Evolutionary conservation across 2,113 vertebrate species (phyloP).

Genomic region (Tachysurus fulvidraco): DNA sequence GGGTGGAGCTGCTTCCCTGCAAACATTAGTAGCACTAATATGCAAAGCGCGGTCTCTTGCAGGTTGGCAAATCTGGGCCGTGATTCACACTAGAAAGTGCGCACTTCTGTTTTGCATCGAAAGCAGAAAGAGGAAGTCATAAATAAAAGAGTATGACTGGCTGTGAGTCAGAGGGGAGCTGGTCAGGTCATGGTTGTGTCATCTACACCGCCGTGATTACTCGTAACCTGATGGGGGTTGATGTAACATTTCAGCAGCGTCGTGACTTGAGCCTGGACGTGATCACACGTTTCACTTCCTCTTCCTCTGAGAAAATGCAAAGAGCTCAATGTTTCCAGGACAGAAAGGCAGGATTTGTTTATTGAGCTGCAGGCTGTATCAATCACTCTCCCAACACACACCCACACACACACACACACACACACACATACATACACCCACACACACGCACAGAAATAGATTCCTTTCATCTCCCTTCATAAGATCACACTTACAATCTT

Average conservation of each 20-base stretch:
- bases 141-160: conserved; percentile 6
- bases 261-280: background rate
- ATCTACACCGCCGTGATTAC: background rate
- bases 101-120: background rate
- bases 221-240: conserved; percentile 17
- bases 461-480: conserved; percentile 10
- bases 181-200: background rate
- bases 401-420: background rate
- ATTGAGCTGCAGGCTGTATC: conserved; percentile 35
- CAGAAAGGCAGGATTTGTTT: conserved; percentile 48
- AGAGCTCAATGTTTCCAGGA: conserved; percentile 39
- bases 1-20: conserved; percentile 14
- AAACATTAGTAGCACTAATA: background rate
- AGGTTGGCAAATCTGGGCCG: background rate
- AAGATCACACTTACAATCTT: conserved; percentile 6
- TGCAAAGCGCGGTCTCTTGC: background rate
- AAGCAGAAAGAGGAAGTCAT: conserved; percentile 1
- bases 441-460: background rate
- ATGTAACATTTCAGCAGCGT: background rate
- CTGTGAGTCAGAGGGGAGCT: background rate
- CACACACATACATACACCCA: background rate
- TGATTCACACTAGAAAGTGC: conserved; percentile 4
- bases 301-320: conserved; percentile 21
- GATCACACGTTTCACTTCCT: background rate
- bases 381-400: background rate